A percentile compares a stretch with the other conserved stretches of the same genome.
These are phyloP conservation scores for Littorina saxatilis DNA, from an alignment of 1,140 invertebrate genomes.

Conservation along the genomic window DNA sequence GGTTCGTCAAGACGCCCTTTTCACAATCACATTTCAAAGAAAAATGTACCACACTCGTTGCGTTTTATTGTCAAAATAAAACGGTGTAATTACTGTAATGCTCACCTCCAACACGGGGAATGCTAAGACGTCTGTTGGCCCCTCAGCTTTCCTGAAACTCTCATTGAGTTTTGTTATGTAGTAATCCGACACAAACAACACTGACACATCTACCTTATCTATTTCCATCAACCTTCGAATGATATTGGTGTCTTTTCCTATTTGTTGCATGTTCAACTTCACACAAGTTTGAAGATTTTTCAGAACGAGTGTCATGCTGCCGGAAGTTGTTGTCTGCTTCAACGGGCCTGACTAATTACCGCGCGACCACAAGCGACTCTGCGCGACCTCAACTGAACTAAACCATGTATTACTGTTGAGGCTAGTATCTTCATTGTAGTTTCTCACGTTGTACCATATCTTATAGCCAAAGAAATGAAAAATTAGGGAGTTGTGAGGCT, in stretches of 20 bases:
- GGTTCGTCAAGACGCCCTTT: too few species aligned
- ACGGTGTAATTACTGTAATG: not conserved
- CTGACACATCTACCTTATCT: conserved; percentile 44
- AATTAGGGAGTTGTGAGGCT: too few species aligned
- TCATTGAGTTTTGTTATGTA: conserved; percentile 44
- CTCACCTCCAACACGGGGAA: conserved; percentile 57
- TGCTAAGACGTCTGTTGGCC: conserved; percentile 56
- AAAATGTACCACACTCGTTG: not conserved
- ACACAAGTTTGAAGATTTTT: conserved; percentile 52
- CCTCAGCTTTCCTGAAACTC: conserved; percentile 46
- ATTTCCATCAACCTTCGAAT: conserved; percentile 40
- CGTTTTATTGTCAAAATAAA: not conserved
- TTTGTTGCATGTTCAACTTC: conserved; percentile 33
- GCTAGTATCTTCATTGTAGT: too few species aligned
- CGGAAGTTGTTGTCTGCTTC: conserved; percentile 36
- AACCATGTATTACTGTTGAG: too few species aligned
- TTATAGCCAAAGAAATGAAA: too few species aligned
- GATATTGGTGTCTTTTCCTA: conserved; percentile 44
- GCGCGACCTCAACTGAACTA: too few species aligned
- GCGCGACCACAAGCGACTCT: too few species aligned
- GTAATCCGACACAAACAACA: conserved; percentile 45
- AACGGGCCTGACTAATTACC: too few species aligned
- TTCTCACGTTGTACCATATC: too few species aligned
- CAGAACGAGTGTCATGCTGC: conserved; percentile 45
- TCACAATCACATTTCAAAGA: not conserved